These are phyloP conservation scores for Pampus argenteus DNA, from an alignment of 2,797 vertebrate species.

Conservation along the genomic window DNA sequence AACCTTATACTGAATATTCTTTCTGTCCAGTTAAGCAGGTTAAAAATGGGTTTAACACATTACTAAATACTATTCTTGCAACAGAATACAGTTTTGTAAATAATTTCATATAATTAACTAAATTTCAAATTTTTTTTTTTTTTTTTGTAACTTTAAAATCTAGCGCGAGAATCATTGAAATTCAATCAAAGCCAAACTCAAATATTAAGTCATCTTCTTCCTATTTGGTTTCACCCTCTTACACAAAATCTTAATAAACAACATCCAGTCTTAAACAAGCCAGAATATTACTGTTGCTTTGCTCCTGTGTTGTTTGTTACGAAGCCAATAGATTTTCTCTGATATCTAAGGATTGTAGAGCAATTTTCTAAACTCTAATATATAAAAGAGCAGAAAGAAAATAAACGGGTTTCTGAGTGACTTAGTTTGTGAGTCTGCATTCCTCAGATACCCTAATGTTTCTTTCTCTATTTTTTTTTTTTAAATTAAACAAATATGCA, in stretches of 20 bases:
- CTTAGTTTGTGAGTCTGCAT: background rate
- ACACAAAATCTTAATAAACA: slow-evolving; percentile 22
- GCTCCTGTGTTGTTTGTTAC: background rate
- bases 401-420: background rate
- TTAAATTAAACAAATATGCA: too few relatives aligned
- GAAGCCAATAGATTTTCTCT: background rate
- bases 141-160: background rate
- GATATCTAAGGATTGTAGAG: background rate
- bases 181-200: slow-evolving; percentile 21
- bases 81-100: background rate
- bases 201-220: slow-evolving; percentile 25
- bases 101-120: too few relatives aligned
- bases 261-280: slow-evolving; percentile 17
- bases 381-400: background rate
- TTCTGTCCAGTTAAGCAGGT: background rate
- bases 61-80: background rate
- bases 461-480: too few relatives aligned
- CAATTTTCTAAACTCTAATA: background rate
- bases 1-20: background rate
- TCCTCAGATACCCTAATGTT: background rate
- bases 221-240: slow-evolving; percentile 44
- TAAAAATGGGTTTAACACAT: background rate
- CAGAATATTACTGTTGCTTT: background rate
- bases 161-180: background rate
- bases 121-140: too few relatives aligned